These are phyloP conservation scores for Andrena cerasifolii DNA, from an alignment of 1,140 invertebrate genomes.

Conservation along the genomic window DNA sequence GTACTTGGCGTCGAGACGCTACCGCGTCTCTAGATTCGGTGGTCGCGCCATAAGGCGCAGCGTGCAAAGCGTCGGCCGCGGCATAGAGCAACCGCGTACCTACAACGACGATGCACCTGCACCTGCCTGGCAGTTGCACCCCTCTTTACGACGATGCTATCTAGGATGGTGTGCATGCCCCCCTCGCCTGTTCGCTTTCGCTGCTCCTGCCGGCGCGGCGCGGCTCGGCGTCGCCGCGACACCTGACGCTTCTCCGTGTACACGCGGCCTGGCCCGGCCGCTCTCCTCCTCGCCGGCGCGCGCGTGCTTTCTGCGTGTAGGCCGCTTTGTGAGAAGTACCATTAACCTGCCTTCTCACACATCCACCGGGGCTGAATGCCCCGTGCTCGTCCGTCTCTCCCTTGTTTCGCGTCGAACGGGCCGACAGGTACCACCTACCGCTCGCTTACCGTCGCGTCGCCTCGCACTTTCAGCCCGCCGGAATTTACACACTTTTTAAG, in stretches of 20 bases:
- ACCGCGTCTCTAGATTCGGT: too few relatives aligned
- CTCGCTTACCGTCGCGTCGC: too few relatives aligned
- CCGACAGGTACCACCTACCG: conserved; percentile 4
- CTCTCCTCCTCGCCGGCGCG: conserved; percentile 20
- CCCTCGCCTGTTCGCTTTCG: conserved; percentile 62
- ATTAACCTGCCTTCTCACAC: conserved; percentile 79
- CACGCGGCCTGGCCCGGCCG: conserved; percentile 26
- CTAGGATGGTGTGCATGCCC: conserved; percentile 74
- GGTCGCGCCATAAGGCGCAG: conserved; percentile 54
- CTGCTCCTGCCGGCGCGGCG: conserved; percentile 49
- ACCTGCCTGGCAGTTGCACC: conserved; percentile 77
- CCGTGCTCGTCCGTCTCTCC: conserved; percentile 24
- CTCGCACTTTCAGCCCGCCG: too few relatives aligned
- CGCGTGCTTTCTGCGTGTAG: conserved; percentile 21
- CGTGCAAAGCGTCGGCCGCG: neutral
- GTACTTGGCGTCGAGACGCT: too few relatives aligned
- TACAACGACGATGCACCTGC: conserved; percentile 67
- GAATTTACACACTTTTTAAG: too few relatives aligned
- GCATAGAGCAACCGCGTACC: conserved; percentile 58
- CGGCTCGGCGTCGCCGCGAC: conserved; percentile 66
- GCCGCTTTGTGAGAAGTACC: conserved; percentile 76
- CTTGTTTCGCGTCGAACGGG: neutral
- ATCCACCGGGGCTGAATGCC: conserved; percentile 34
- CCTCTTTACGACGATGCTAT: conserved; percentile 78
- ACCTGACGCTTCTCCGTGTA: conserved; percentile 72